Percentiles rank a stretch among this genome's conserved stretches.
Conservation (phyloP, 2,797 vertebrate species). For the Galago senegalensis region DNA sequence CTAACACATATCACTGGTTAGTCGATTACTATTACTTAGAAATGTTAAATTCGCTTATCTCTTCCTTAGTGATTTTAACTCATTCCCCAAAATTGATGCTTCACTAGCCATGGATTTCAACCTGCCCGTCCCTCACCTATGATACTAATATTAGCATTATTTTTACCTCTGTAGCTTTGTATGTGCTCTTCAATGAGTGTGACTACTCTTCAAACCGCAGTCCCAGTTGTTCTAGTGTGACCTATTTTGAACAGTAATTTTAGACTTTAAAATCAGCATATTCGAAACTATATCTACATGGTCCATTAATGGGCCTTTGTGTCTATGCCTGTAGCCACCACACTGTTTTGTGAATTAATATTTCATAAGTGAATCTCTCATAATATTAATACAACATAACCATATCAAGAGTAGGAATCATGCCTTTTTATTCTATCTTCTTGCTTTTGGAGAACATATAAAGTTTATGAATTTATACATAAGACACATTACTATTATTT, state of each 20-base stretch:
- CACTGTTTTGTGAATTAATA: background rate
- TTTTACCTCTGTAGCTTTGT: background rate
- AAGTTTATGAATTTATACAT: background rate
- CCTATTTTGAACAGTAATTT: background rate
- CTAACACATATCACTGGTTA: background rate
- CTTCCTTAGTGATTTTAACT: background rate
- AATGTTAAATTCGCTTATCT: background rate
- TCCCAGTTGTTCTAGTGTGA: background rate
- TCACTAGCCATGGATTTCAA: background rate
- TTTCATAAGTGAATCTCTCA: background rate
- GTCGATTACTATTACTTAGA: background rate
- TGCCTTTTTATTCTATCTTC: background rate
- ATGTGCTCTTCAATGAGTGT: background rate
- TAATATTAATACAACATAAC: too few species aligned
- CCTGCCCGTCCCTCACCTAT: background rate
- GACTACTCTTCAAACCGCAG: background rate
- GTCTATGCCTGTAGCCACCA: background rate
- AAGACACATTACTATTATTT: background rate
- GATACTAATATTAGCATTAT: background rate
- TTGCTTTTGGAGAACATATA: background rate
- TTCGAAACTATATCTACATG: background rate
- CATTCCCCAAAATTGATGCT: background rate
- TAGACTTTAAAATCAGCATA: background rate
- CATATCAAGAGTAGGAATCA: background rate
- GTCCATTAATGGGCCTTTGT: background rate